Evolutionary conservation across 2,797 vertebrate genomes (phyloP).

Genomic region (Periophthalmus magnuspinnatus): DNA sequence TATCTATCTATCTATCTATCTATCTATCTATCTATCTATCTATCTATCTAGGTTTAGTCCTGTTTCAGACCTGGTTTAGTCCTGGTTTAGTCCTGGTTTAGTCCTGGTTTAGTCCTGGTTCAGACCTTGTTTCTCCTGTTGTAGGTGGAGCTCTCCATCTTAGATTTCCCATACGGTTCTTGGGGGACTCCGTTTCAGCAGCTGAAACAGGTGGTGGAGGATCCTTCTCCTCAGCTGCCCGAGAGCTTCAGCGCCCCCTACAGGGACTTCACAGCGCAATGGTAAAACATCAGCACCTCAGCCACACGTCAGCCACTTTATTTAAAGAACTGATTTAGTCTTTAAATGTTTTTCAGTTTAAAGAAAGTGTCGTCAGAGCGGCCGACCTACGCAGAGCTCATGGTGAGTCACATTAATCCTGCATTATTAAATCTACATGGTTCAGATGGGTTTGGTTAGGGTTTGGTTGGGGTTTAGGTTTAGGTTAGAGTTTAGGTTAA

Average conservation of each 20-base stretch:
- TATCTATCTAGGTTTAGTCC: no score
- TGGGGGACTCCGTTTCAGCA: constrained; percentile 99
- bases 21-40: no score
- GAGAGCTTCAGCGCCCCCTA: constrained; percentile 12
- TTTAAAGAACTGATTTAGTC: no score
- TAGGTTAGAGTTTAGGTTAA: background rate
- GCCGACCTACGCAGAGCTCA: constrained; percentile 95
- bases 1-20: no score
- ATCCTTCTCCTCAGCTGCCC: constrained; percentile 92
- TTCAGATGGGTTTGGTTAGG: no score
- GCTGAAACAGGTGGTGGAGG: constrained; percentile 98
- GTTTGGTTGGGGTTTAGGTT: no score
- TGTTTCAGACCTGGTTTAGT: background rate
- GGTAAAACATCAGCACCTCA: background rate
- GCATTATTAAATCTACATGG: background rate
- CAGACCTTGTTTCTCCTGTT: background rate
- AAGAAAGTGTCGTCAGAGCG: constrained; percentile 98
- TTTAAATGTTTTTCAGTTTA: constrained; percentile 79
- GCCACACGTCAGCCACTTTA: no score
- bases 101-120: no score
- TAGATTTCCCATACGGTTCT: constrained; percentile 95
- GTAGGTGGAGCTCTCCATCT: constrained; percentile 94
- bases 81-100: background rate
- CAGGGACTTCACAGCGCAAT: background rate
- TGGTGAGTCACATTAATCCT: constrained; percentile 80